Conservation (phyloP, 1,140 invertebrate species). For the Ooceraea biroi region DNA sequence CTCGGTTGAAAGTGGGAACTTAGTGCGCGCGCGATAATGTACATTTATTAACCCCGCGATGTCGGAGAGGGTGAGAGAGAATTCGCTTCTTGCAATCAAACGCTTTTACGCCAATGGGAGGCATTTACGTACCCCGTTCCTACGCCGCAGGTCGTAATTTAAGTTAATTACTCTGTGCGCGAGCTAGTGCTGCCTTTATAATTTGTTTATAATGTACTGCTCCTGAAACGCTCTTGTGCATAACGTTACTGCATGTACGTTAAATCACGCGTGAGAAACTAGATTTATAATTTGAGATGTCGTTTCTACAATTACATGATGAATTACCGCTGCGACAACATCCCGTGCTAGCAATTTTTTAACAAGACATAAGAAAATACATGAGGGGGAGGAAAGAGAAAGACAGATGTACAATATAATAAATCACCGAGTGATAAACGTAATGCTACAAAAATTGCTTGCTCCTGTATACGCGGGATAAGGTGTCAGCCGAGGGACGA, state of each 20-base stretch:
- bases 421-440: too few species aligned
- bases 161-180: constrained; percentile 49
- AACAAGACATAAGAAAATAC: not conserved
- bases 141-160: constrained; percentile 52
- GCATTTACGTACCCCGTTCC: not conserved
- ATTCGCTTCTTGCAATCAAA: constrained; percentile 22
- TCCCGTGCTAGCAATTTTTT: not conserved
- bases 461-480: not conserved
- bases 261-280: constrained; percentile 15
- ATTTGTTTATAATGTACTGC: constrained; percentile 28
- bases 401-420: too few species aligned
- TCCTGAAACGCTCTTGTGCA: not conserved
- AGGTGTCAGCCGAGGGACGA: not conserved
- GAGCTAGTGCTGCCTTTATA: constrained; percentile 31
- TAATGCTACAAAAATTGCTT: not conserved
- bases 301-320: not conserved
- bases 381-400: too few species aligned
- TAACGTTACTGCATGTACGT: not conserved
- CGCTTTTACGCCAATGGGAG: constrained; percentile 7
- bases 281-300: constrained; percentile 9
- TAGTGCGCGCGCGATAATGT: constrained; percentile 13
- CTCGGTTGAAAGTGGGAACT: not conserved
- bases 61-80: not conserved
- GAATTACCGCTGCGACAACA: not conserved
- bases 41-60: constrained; percentile 39